A percentile compares a stretch with the other conserved stretches of the same genome.
Conservation (phyloP, 2,888 invertebrate species). For the Tachina lurida region DNA sequence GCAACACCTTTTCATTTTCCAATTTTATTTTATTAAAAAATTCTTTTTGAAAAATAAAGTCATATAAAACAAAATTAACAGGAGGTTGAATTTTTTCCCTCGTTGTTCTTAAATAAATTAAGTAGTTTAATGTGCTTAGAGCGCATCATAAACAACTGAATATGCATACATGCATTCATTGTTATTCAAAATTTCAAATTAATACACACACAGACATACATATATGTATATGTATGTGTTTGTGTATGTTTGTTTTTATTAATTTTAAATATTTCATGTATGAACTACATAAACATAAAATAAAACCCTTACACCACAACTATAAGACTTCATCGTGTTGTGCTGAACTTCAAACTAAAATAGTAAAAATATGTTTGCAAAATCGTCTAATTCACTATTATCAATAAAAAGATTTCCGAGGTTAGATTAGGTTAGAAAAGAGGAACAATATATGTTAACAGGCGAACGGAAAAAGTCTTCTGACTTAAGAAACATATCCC, state of each 20-base stretch:
- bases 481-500: too few relatives aligned
- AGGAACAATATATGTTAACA: too few relatives aligned
- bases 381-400: too few relatives aligned
- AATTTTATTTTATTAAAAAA: slow-evolving; percentile 47
- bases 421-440: too few relatives aligned
- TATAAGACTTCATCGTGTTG: too few relatives aligned
- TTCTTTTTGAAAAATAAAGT: slow-evolving; percentile 41
- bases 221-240: too few relatives aligned
- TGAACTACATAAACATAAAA: neutral
- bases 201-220: neutral
- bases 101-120: slow-evolving; percentile 56
- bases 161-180: too few relatives aligned
- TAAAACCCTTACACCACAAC: too few relatives aligned
- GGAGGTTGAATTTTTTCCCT: slow-evolving; percentile 25
- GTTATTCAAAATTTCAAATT: neutral
- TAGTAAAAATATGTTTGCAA: too few relatives aligned
- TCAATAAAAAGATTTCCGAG: too few relatives aligned
- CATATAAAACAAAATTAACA: slow-evolving; percentile 31
- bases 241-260: neutral
- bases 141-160: slow-evolving; percentile 42
- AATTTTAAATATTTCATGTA: slow-evolving; percentile 9
- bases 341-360: too few relatives aligned
- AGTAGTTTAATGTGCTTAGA: slow-evolving; percentile 65
- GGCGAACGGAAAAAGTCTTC: too few relatives aligned
- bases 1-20: slow-evolving; percentile 54